A percentile compares a stretch with the other conserved stretches of the same genome.
These are phyloP conservation scores for Dexiosoma caninum DNA, from an alignment of 2,888 invertebrate species.

Conservation along the genomic window DNA sequence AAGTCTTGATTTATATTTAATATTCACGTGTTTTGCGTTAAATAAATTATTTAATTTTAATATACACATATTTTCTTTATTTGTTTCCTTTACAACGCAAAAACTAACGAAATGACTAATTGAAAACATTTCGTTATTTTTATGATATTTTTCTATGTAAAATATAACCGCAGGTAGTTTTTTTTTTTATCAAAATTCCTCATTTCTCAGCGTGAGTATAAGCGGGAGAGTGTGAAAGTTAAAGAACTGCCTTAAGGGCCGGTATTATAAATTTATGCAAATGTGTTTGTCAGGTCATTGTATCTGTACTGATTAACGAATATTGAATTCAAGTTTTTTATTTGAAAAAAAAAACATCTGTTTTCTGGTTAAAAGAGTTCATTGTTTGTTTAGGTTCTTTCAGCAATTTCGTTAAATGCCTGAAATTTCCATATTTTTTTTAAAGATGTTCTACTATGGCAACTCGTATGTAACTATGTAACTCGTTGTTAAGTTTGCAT, in stretches of 20 bases:
- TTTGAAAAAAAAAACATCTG: too few species aligned
- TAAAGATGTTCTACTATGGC: too few species aligned
- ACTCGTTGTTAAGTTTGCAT: not conserved
- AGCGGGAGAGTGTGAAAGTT: not conserved
- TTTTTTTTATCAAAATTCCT: slow-evolving; percentile 30
- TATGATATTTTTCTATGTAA: not conserved
- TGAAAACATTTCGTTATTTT: slow-evolving; percentile 19
- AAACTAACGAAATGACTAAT: slow-evolving; percentile 39
- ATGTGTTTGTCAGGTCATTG: slow-evolving; percentile 33
- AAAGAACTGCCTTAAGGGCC: slow-evolving; percentile 22
- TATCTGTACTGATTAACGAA: not conserved
- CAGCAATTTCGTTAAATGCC: not conserved
- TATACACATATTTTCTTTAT: not conserved
- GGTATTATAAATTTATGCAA: slow-evolving; percentile 49
- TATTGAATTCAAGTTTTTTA: not conserved
- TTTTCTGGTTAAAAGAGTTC: slow-evolving; percentile 10
- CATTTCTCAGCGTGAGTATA: not conserved
- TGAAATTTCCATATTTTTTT: not conserved
- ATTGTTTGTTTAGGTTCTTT: slow-evolving; percentile 31
- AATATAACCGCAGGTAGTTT: slow-evolving; percentile 35
- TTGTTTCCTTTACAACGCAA: not conserved
- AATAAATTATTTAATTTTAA: not conserved
- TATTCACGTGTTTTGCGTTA: not conserved
- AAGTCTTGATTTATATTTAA: too few species aligned
- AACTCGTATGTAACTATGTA: too few species aligned